Evolutionary conservation across 1,140 invertebrate species (phyloP).

Genomic region (Drosophila kurseongensis): DNA sequence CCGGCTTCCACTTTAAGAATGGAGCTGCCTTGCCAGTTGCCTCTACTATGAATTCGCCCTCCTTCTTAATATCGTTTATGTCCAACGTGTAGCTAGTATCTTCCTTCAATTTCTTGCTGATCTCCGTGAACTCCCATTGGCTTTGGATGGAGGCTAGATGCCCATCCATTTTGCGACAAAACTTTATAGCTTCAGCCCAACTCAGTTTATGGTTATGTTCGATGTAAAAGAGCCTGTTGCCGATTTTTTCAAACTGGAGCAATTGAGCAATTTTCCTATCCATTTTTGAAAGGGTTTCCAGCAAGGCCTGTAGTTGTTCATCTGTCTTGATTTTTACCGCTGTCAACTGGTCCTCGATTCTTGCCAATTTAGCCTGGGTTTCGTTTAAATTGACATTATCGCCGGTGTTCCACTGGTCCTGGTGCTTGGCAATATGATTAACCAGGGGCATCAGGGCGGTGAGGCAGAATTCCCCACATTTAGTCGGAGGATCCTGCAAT

Average conservation of each 20-base stretch:
- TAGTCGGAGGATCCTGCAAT: not conserved
- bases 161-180: not conserved
- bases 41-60: not conserved
- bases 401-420: conserved; percentile 9
- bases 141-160: not conserved
- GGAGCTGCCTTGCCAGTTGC: conserved; percentile 5
- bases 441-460: conserved; percentile 3
- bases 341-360: not conserved
- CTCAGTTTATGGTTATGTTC: not conserved
- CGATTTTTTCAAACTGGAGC: not conserved
- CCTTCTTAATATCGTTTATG: conserved; percentile 3
- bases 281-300: not conserved
- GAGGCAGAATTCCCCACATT: conserved; percentile 11
- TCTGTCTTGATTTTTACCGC: not conserved
- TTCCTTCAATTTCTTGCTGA: not conserved
- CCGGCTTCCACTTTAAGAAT: conserved; percentile 8
- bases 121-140: not conserved
- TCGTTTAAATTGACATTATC: not conserved
- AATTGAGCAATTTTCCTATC: not conserved
- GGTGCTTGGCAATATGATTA: conserved; percentile 12
- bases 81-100: not conserved
- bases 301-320: not conserved
- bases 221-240: not conserved
- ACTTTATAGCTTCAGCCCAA: not conserved
- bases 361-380: not conserved